Percentiles rank a stretch among this genome's conserved stretches.
These are phyloP conservation scores for Siniperca scherzeri DNA, from an alignment of 2,797 vertebrate genomes.

Conservation along the genomic window DNA sequence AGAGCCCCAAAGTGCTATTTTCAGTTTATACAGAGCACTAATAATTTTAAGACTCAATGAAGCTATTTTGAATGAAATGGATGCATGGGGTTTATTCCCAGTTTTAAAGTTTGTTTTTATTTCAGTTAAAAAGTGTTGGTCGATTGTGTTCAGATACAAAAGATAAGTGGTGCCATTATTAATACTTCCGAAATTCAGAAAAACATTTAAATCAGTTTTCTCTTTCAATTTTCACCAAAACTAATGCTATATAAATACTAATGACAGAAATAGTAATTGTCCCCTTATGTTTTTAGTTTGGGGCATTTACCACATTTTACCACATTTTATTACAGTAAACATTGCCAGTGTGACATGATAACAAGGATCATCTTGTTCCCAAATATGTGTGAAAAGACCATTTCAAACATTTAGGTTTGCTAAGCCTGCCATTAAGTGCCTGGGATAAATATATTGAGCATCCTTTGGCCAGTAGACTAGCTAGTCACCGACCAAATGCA, in stretches of 20 bases:
- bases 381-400: slow-evolving; percentile 24
- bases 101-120: neutral
- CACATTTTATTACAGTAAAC: slow-evolving; percentile 14
- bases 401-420: slow-evolving; percentile 44
- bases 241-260: slow-evolving; percentile 4
- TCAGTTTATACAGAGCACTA: slow-evolving; percentile 20
- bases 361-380: slow-evolving; percentile 10
- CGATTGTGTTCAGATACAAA: neutral
- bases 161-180: slow-evolving; percentile 14
- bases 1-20: slow-evolving; percentile 26
- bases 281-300: slow-evolving; percentile 18
- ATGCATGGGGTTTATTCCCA: slow-evolving; percentile 31
- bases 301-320: neutral
- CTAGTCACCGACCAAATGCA: slow-evolving; percentile 55
- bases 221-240: neutral
- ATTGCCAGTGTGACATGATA: slow-evolving; percentile 15
- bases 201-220: slow-evolving; percentile 4
- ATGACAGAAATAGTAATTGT: neutral
- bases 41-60: slow-evolving; percentile 18
- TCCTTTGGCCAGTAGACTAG: slow-evolving; percentile 67
- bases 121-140: slow-evolving; percentile 33
- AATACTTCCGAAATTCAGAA: neutral
- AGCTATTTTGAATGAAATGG: slow-evolving; percentile 46
- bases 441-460: slow-evolving; percentile 59
- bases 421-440: slow-evolving; percentile 72